Conservation (phyloP, 2,888 invertebrate species). For the Hipparchia sbordonii region DNA sequence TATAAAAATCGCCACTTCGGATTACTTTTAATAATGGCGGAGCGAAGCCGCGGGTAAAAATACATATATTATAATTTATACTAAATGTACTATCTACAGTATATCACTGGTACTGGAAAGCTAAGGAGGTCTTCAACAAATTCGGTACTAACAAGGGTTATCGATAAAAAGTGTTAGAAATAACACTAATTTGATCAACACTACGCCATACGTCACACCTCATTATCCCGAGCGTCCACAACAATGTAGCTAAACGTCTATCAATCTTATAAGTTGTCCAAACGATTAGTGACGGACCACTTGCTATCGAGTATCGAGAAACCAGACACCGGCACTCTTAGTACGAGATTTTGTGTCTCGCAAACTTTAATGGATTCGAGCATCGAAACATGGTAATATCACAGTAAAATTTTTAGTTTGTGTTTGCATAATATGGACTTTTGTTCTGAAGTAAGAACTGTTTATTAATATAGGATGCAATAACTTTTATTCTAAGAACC, state of each 20-base stretch:
- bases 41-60: too few species aligned
- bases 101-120: too few species aligned
- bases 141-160: conserved; percentile 14
- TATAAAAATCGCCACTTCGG: background rate
- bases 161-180: conserved; percentile 38
- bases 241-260: conserved; percentile 62
- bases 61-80: too few species aligned
- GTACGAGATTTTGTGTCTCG: background rate
- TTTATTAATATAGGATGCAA: too few species aligned
- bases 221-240: conserved; percentile 52
- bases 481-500: too few species aligned
- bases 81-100: too few species aligned
- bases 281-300: conserved; percentile 68
- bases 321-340: conserved; percentile 48
- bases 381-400: background rate
- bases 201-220: conserved; percentile 36
- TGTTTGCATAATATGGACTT: too few species aligned
- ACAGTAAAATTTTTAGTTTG: background rate
- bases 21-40: background rate
- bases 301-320: conserved; percentile 63
- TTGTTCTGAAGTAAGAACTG: too few species aligned
- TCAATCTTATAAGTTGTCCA: conserved; percentile 72
- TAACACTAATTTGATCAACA: conserved; percentile 35
- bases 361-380: background rate
- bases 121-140: conserved; percentile 11